Percentiles rank a stretch among this genome's conserved stretches.
phyloP scores from a whole-genome alignment of 2,797 vertebrate species.

The Pteronotus mesoamericanus region DNA sequence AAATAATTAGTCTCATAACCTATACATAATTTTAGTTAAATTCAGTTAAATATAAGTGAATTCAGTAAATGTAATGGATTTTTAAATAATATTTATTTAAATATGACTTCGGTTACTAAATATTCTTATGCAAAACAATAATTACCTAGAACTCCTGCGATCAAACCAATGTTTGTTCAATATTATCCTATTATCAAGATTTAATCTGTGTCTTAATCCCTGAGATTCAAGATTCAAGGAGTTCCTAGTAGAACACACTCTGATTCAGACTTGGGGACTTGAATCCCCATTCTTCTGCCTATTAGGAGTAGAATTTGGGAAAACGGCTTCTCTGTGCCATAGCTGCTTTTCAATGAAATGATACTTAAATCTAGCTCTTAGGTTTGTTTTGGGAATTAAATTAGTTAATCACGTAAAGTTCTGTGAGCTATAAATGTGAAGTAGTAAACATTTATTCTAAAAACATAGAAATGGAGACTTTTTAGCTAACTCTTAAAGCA shows the following conservation, averaged over 20 bases:
- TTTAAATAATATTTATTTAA: background rate
- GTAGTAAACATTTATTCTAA: background rate
- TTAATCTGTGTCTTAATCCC: background rate
- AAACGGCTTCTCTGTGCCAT: background rate
- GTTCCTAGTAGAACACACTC: fast-evolving
- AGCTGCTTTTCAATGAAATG: background rate
- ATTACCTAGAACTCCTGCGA: background rate
- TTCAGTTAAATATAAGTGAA: background rate
- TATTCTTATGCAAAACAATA: background rate
- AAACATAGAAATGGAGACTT: background rate
- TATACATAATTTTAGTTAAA: background rate
- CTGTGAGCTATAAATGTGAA: background rate
- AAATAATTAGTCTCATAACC: background rate
- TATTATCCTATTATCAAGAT: background rate
- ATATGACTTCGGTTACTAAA: background rate
- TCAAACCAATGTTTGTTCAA: background rate
- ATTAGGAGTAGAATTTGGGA: background rate
- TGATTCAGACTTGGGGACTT: background rate
- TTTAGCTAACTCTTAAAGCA: background rate
- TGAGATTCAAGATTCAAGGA: background rate
- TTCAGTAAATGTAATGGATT: background rate
- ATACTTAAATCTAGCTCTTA: background rate
- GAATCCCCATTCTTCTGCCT: background rate
- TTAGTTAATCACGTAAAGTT: background rate
- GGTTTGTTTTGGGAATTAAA: background rate